A percentile compares a stretch with the other conserved stretches of the same genome.
phyloP scores from a whole-genome alignment of 2,113 vertebrate genomes.

The Hyaena hyaena region DNA sequence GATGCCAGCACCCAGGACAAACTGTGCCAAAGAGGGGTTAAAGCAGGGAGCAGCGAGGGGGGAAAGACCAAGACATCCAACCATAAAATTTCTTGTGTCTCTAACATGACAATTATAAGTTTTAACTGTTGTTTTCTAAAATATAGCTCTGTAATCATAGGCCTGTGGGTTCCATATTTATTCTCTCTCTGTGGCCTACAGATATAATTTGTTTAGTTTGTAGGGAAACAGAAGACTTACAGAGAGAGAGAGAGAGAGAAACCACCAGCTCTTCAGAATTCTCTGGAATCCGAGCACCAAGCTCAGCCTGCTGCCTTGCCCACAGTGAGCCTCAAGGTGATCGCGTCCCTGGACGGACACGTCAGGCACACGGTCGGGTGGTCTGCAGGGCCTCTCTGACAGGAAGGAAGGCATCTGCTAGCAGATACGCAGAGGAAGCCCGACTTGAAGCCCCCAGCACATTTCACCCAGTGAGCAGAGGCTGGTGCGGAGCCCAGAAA shows the following conservation, averaged over 20 bases:
- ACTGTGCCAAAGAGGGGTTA: background rate
- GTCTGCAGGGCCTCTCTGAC: background rate
- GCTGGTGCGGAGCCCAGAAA: background rate
- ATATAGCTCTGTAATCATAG: constrained; percentile 65
- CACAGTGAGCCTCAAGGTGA: background rate
- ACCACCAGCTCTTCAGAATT: constrained; percentile 6
- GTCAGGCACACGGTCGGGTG: background rate
- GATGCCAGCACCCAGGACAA: background rate
- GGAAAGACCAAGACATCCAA: constrained; percentile 49
- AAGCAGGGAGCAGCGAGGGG: background rate
- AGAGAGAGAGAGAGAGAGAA: background rate
- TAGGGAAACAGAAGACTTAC: constrained; percentile 43
- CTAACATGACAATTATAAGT: constrained; percentile 61
- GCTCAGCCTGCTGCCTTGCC: background rate
- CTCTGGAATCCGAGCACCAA: constrained; percentile 3
- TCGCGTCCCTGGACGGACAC: background rate
- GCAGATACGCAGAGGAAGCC: background rate
- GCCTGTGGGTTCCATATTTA: constrained; percentile 69
- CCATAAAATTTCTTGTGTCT: constrained; percentile 60
- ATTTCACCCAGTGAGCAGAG: background rate
- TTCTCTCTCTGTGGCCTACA: constrained; percentile 17
- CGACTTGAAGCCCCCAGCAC: background rate
- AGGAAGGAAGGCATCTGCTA: background rate
- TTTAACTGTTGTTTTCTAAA: constrained; percentile 65
- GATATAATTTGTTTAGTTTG: constrained; percentile 47